Evolutionary conservation across 2,113 vertebrate genomes (phyloP), one percentile per base, ranked within the genome.

Genomic region (Polyodon spathula): DNA sequence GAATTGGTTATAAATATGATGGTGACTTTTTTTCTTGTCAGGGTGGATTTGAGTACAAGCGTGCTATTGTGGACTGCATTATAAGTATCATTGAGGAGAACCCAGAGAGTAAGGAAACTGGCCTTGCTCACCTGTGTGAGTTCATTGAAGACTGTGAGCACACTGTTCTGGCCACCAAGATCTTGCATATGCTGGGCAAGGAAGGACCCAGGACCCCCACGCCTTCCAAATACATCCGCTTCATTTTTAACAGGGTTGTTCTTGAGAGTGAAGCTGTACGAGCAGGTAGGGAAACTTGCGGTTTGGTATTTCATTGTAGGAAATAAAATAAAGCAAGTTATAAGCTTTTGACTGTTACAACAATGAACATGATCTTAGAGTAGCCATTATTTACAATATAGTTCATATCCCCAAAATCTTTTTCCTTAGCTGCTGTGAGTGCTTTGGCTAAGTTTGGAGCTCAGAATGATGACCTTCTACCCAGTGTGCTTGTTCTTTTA

Each of bases 61-160:
- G 93, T 1, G 96, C 96, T 73, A 99, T 99, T 1, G 95, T 99
- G 66, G 96, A 99, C 75, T 99, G 96, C 60, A 95, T 99, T 48
- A 96, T 97, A 72, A 81, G 88, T 82, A 95, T 99, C 76, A 92
- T 98, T 2, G 96, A 98, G 79, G 95, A 99, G 76, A 98, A 96
- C 70, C 91, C 93, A 0, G 94, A 99, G 76, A 95, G 93, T 68
- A 98, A 97, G 64, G 96, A 99, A 70, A 81, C 93, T 0, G 96
- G 96, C 10, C 63, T 99, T 75, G 94, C 95, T 56, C 96, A 98
- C 74, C 90, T 99, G 38, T 99, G 96, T 0, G 96, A 99, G 74
- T 99, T 99, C 80, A 99, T 99, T 0, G 96, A 99, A 71, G 96
- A 99, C 82, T 99, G 96, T 0, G 96, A 99, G 61, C 95, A 99